Evolutionary conservation across 2,888 invertebrate species (phyloP).

Genomic region (Hypena proboscidalis): DNA sequence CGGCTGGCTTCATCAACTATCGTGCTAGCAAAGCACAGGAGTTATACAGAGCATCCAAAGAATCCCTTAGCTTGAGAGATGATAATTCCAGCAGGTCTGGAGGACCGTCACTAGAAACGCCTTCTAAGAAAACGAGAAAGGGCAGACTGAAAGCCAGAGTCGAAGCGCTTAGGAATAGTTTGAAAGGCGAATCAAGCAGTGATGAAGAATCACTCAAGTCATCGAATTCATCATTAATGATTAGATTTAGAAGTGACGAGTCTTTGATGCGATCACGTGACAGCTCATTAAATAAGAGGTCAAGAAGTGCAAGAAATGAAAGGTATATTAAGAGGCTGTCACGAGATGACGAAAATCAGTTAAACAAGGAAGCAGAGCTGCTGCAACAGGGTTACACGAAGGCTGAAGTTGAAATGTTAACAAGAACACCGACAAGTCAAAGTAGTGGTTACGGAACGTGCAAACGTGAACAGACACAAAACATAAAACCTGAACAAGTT

Average conservation of each 20-base stretch:
- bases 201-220: constrained; percentile 90
- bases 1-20: constrained; percentile 78
- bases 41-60: constrained; percentile 67
- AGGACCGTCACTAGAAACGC: constrained; percentile 80
- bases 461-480: constrained; percentile 78
- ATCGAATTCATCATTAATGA: constrained; percentile 86
- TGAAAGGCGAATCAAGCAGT: constrained; percentile 88
- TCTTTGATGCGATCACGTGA: constrained; percentile 86
- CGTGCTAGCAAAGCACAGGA: constrained; percentile 67
- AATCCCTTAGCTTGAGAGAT: constrained; percentile 71
- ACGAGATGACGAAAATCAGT: constrained; percentile 87
- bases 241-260: constrained; percentile 89
- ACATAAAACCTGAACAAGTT: constrained; percentile 68
- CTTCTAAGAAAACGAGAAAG: constrained; percentile 83
- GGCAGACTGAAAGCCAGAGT: constrained; percentile 88
- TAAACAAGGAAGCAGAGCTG: constrained; percentile 83
- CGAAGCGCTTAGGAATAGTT: constrained; percentile 87
- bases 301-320: constrained; percentile 91
- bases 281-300: constrained; percentile 86
- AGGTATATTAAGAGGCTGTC: constrained; percentile 91
- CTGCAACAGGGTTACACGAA: constrained; percentile 80
- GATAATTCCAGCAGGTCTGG: constrained; percentile 69
- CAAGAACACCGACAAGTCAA: constrained; percentile 82
- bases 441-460: constrained; percentile 80
- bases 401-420: constrained; percentile 82